Conservation (phyloP, 2,888 invertebrate species). For the Monopis laevigella region DNA sequence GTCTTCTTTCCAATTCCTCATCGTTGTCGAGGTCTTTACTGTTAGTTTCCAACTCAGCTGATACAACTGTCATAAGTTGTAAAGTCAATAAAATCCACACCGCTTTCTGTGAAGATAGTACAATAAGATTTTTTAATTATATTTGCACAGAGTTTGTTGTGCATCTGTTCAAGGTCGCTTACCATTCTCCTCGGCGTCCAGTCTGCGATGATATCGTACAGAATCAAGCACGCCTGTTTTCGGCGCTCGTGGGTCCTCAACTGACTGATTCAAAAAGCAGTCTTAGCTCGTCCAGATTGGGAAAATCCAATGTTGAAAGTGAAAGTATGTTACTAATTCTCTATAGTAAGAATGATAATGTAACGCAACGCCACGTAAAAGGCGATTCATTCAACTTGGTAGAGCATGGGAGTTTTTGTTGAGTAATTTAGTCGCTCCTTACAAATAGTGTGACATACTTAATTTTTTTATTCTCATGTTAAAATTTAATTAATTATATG, state of each 20-base stretch:
- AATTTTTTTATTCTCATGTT: too few relatives aligned
- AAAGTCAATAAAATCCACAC: conserved; percentile 29
- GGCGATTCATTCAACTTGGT: conserved; percentile 24
- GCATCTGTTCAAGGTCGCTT: conserved; percentile 1
- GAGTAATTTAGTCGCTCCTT: conserved; percentile 8
- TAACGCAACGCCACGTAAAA: conserved; percentile 24
- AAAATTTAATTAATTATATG: too few relatives aligned
- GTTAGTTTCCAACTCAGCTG: conserved; percentile 22
- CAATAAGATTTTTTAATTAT: conserved; percentile 1
- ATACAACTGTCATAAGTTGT: conserved; percentile 23
- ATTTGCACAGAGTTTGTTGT: too few relatives aligned
- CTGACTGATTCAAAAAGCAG: conserved; percentile 19
- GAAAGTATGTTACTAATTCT: conserved; percentile 40
- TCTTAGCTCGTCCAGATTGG: conserved; percentile 23
- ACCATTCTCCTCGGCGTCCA: conserved; percentile 1
- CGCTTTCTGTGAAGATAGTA: conserved; percentile 28
- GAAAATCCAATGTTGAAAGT: conserved; percentile 38
- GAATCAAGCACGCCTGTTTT: conserved; percentile 21
- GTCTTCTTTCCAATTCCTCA: conserved; percentile 39
- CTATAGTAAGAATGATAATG: conserved; percentile 34
- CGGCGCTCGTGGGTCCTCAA: conserved; percentile 22
- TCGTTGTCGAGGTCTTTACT: conserved; percentile 13
- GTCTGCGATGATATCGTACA: background rate
- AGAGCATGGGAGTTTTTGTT: conserved; percentile 24
- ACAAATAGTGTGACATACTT: conserved; percentile 4